phyloP scores from a whole-genome alignment of 1,140 invertebrate species.

The Heliconius nattereri region DNA sequence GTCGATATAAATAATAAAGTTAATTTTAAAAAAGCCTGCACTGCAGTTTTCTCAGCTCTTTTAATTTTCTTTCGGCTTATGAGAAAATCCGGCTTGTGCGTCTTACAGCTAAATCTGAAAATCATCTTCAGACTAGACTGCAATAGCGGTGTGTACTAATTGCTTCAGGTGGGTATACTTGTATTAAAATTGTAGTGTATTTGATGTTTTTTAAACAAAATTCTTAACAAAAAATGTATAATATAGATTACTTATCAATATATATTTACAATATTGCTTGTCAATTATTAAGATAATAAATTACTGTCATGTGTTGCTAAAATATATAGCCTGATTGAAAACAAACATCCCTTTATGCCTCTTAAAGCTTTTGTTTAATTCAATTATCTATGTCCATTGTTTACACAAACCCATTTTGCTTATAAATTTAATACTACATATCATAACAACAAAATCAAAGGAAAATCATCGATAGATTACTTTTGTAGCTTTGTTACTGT shows the following conservation, averaged over 20 bases:
- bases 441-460: neutral
- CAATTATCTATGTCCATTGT: slow-evolving; percentile 15
- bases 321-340: neutral
- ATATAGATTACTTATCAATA: no score
- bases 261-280: no score
- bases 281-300: no score
- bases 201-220: no score
- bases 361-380: neutral
- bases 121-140: slow-evolving; percentile 32
- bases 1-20: neutral
- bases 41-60: slow-evolving; percentile 38
- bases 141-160: slow-evolving; percentile 42
- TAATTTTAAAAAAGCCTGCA: slow-evolving; percentile 30
- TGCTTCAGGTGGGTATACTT: slow-evolving; percentile 23
- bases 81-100: slow-evolving; percentile 33
- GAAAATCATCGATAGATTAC: neutral
- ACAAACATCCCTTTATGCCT: neutral
- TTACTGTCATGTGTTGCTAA: no score
- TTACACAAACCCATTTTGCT: slow-evolving; percentile 19
- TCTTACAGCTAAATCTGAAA: slow-evolving; percentile 47
- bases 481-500: no score
- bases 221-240: no score
- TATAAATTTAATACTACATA: slow-evolving; percentile 4
- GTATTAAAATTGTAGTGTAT: neutral
- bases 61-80: slow-evolving; percentile 48